Evolutionary conservation across 2,797 vertebrate species (phyloP), one percentile per base, ranked within the genome.

Genomic region (Delichon dasypus): DNA sequence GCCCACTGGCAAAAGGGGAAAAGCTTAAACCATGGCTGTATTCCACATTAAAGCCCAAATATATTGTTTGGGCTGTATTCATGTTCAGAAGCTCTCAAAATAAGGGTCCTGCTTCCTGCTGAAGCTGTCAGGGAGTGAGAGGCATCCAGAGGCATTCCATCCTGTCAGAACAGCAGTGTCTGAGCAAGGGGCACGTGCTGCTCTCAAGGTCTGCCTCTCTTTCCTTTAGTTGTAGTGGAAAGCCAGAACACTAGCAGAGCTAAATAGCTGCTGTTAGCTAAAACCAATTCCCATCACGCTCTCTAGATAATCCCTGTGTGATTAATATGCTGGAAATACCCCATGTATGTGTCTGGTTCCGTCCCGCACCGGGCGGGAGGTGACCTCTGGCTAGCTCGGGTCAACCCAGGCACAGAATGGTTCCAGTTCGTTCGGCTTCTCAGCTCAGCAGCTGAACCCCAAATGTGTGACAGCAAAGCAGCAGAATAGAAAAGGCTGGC

Each of bases 21-120:
- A 83, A n/a, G 10, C 29, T 4, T 0, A 1, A 72, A 19, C 29
- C 22, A 1, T 60, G 17, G 6, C 10, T 66, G 40, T 55, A 19
- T 3, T 64, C n/a, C 11, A 16, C 30, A 21, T 50, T 27, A 84
- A 93, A 90, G 19, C 32, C 68, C 19, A 51, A 61, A 29, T 65
- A 47, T 21, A 30, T 65, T 70, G 2, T 38, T 68, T 70, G 22
- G 44, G 18, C 18, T 79, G 16, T 29, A 32, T 57, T 66, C 23
- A 6, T 34, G 13, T 34, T 34, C 36, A 58, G 42, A 58, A 51
- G 18, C 2, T 72, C 16, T 78, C 44, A 66, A 82, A 84, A 48
- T 45, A 25, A 25, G 11, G 22, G 25, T 54, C 11, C 18, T 65
- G 15, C 18, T 23, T 74, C 32, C 23, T 72, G 11, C 36, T 76